Evolutionary conservation across 2,888 invertebrate species (phyloP).

Genomic region (Euplexia lucipara): DNA sequence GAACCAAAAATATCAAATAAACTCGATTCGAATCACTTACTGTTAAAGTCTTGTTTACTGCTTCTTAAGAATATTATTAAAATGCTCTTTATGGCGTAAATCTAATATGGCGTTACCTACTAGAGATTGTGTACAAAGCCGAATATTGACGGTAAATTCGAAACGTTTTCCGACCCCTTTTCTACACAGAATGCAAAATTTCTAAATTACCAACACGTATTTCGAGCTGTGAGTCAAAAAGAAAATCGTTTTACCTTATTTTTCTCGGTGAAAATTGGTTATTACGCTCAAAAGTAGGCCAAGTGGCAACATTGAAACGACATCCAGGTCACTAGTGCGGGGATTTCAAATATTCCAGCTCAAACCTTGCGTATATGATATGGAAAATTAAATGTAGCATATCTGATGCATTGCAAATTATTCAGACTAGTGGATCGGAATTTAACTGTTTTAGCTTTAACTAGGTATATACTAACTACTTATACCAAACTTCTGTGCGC

Average conservation of each 20-base stretch:
- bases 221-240: conserved; percentile 56
- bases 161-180: conserved; percentile 46
- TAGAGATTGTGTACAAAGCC: conserved; percentile 38
- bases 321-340: conserved; percentile 58
- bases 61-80: conserved; percentile 12
- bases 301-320: conserved; percentile 64
- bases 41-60: conserved; percentile 2
- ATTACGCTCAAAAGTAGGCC: conserved; percentile 63
- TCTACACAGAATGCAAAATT: conserved; percentile 48
- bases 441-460: no score
- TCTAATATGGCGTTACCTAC: neutral
- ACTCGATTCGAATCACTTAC: conserved; percentile 44
- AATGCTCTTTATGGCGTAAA: conserved; percentile 3
- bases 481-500: no score
- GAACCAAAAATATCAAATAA: conserved; percentile 47
- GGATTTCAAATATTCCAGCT: conserved; percentile 58
- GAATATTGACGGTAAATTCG: conserved; percentile 53
- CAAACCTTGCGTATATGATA: conserved; percentile 39
- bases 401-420: conserved; percentile 29
- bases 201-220: conserved; percentile 59
- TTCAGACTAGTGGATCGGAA: conserved; percentile 1
- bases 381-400: conserved; percentile 41
- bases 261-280: conserved; percentile 66
- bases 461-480: no score
- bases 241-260: conserved; percentile 62